These are phyloP conservation scores for Willowsia nigromaculata DNA, from an alignment of 2,888 invertebrate genomes.

Conservation along the genomic window DNA sequence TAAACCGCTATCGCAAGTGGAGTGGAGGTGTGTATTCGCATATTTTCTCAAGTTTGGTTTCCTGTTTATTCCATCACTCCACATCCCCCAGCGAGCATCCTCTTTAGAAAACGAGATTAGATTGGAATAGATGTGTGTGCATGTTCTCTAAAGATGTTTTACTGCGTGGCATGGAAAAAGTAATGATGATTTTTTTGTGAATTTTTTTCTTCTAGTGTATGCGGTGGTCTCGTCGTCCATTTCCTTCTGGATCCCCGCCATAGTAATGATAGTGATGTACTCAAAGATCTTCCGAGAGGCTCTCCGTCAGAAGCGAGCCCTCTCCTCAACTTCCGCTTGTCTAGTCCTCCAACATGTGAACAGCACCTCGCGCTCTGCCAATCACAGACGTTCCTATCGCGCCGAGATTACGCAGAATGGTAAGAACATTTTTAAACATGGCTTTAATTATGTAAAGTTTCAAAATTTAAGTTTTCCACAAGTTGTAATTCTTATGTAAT, in stretches of 20 bases:
- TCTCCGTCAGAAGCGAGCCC: slow-evolving; percentile 89
- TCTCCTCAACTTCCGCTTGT: slow-evolving; percentile 78
- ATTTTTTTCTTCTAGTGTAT: slow-evolving; percentile 83
- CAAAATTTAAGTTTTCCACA: too few relatives aligned
- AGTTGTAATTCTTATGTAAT: too few relatives aligned
- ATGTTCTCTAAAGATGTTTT: too few relatives aligned
- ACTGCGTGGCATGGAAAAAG: too few relatives aligned
- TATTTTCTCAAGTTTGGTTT: neutral
- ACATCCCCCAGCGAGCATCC: neutral
- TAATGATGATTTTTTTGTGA: neutral
- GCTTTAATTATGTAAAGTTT: too few relatives aligned
- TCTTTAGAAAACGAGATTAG: neutral
- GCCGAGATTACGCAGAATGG: slow-evolving; percentile 79
- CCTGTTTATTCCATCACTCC: neutral
- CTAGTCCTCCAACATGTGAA: slow-evolving; percentile 79
- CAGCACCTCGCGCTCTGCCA: slow-evolving; percentile 76
- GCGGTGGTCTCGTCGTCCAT: slow-evolving; percentile 94
- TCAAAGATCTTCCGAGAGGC: slow-evolving; percentile 94
- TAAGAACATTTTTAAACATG: too few relatives aligned
- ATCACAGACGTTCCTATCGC: slow-evolving; percentile 78
- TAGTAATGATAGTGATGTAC: slow-evolving; percentile 95
- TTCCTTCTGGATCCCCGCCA: slow-evolving; percentile 97
- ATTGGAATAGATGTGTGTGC: neutral
- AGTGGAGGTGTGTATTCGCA: neutral
- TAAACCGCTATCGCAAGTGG: neutral